Evolutionary conservation across 1,140 invertebrate genomes (phyloP).

Genomic region (Diachasmimorpha longicaudata): DNA sequence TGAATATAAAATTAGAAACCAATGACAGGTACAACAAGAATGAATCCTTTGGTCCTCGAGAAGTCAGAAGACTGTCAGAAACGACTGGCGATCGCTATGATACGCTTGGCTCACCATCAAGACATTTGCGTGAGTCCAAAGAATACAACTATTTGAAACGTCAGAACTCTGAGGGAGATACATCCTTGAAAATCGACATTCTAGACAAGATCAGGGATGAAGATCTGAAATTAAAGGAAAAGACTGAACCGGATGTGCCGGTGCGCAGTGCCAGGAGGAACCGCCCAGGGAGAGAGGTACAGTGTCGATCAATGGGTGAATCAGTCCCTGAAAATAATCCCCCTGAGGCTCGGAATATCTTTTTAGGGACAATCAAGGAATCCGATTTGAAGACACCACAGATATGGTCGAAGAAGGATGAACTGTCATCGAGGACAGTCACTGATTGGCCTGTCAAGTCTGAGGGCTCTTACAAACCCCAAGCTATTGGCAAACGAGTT

Average conservation of each 20-base stretch:
- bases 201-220: slow-evolving; percentile 35
- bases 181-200: slow-evolving; percentile 30
- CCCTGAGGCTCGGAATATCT: slow-evolving; percentile 49
- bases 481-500: slow-evolving; percentile 59
- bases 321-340: slow-evolving; percentile 42
- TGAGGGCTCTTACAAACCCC: slow-evolving; percentile 41
- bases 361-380: slow-evolving; percentile 58
- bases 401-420: slow-evolving; percentile 50
- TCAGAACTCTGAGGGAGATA: slow-evolving; percentile 59
- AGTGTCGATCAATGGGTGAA: slow-evolving; percentile 59
- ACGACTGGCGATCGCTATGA: slow-evolving; percentile 40
- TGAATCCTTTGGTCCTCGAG: slow-evolving; percentile 34
- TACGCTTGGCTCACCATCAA: slow-evolving; percentile 26
- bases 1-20: slow-evolving; percentile 41
- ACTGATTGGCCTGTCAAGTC: slow-evolving; percentile 58
- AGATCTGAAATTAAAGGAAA: slow-evolving; percentile 40
- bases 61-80: slow-evolving; percentile 52
- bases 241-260: slow-evolving; percentile 57
- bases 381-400: slow-evolving; percentile 46
- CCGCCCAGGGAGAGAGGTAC: slow-evolving; percentile 50
- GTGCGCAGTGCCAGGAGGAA: slow-evolving; percentile 58
- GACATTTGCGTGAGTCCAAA: slow-evolving; percentile 38
- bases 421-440: slow-evolving; percentile 41
- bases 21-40: slow-evolving; percentile 39
- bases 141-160: slow-evolving; percentile 49